Base-by-base conservation (phyloP, 35 echinoderm and acorn worm genomes). In the Antedon bifida region DNA sequence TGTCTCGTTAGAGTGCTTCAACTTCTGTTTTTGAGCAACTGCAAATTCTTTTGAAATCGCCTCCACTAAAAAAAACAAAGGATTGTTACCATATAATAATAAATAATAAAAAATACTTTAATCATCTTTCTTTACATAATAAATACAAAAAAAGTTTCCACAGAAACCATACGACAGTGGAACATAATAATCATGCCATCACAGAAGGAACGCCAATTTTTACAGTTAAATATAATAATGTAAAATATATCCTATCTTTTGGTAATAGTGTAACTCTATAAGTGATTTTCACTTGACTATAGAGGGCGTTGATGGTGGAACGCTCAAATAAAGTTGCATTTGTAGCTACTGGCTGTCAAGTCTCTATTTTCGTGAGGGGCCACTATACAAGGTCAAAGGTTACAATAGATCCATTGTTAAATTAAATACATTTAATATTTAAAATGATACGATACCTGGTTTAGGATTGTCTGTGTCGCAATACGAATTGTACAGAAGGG, bases 401-500 rank as follows among this genome's bases (percentile, higher is more conserved):
- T n/a, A n/a, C n/a, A n/a, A n/a, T n/a, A n/a, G n/a, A n/a, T n/a
- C n/a, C n/a, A n/a, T n/a, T n/a, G n/a, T n/a, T n/a, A n/a, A n/a
- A n/a, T n/a, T n/a, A n/a, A n/a, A n/a, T n/a, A n/a, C n/a, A n/a
- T n/a, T n/a, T n/a, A n/a, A n/a, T n/a, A n/a, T n/a, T n/a, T n/a
- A n/a, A n/a, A n/a, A 8, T 29, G 31, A 28, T 75, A 7, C 38
- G n/a, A 36, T 73, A 93, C 87, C 85, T 84, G 87, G 74, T 76
- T 81, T 86, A 16, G 90, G 94, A 74, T 84, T 86, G 23, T 38
- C 79, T 11, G 87, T 77, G 84, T 97, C 94, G 86, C 94, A 97
- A 46, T 97, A 88, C 0, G 94, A 91, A 85, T 97, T 97, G 45
- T 97, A 96, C 75, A 97, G 84, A 16, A 97, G 32, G 32, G 91